phyloP scores from a whole-genome alignment of 1,140 invertebrate genomes.

The Aphidius gifuensis region DNA sequence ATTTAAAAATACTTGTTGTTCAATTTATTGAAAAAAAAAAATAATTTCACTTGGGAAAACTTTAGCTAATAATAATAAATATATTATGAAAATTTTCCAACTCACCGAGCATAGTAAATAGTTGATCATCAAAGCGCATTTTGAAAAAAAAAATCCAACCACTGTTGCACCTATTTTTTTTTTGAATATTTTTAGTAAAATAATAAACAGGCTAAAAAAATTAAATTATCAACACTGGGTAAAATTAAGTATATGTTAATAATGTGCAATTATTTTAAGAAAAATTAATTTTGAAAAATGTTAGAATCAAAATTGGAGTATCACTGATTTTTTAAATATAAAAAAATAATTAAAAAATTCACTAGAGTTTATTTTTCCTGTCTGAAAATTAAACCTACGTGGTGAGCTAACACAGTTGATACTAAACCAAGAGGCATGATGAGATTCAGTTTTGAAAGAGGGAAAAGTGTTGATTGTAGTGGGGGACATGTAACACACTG shows the following conservation, averaged over 20 bases:
- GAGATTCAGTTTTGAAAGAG: constrained; percentile 36
- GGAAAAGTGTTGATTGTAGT: constrained; percentile 23
- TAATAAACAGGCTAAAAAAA: too few species aligned
- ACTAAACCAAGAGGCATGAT: constrained; percentile 33
- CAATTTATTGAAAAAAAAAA: too few species aligned
- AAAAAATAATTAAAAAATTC: background rate
- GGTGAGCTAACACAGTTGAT: constrained; percentile 26
- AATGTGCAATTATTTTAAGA: too few species aligned
- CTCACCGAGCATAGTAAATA: constrained; percentile 35
- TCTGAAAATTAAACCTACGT: constrained; percentile 4
- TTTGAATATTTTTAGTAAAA: too few species aligned
- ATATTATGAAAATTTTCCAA: too few species aligned
- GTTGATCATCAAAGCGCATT: constrained; percentile 38
- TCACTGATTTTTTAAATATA: background rate
- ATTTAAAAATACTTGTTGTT: too few species aligned
- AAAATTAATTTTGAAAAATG: too few species aligned
- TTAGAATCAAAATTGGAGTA: too few species aligned
- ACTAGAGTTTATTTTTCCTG: background rate
- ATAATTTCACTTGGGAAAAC: too few species aligned
- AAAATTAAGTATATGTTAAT: too few species aligned
- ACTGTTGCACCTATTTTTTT: background rate
- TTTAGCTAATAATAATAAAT: too few species aligned
- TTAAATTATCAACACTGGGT: too few species aligned
- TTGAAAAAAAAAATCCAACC: constrained; percentile 5
- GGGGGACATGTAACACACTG: constrained; percentile 18